phyloP scores from a whole-genome alignment of 92 coral and sea anemone genomes.

The Parazoanthus atlanticus region DNA sequence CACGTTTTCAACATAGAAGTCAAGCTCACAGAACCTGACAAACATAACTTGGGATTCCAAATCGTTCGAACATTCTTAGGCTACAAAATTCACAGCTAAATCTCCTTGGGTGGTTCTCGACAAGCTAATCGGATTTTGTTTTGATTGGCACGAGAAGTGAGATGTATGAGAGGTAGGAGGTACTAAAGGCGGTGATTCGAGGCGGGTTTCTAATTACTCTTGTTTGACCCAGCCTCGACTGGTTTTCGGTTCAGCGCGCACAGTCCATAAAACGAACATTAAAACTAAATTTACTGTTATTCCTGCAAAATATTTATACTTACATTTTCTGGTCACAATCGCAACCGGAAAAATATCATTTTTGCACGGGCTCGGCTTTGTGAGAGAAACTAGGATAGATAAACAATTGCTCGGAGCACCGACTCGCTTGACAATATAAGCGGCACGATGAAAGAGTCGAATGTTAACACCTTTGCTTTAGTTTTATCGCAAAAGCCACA shows the following conservation, averaged over 20 bases:
- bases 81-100: conserved; percentile 37
- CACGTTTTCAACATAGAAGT: too few relatives aligned
- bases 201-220: conserved; percentile 98
- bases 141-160: conserved; percentile 74
- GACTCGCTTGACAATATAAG: conserved; percentile 62
- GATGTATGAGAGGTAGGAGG: conserved; percentile 67
- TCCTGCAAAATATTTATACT: conserved; percentile 61
- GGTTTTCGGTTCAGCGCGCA: conserved; percentile 53
- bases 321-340: conserved; percentile 51
- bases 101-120: conserved; percentile 45
- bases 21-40: too few relatives aligned
- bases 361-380: conserved; percentile 55
- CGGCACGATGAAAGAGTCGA: conserved; percentile 94
- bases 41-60: too few relatives aligned
- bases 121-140: conserved; percentile 53
- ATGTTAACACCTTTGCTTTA: conserved; percentile 89
- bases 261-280: conserved; percentile 74
- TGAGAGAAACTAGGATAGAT: conserved; percentile 57
- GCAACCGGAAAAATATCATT: conserved; percentile 73
- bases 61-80: too few relatives aligned
- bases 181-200: conserved; percentile 83
- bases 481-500: conserved; percentile 82
- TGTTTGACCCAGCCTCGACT: conserved; percentile 77
- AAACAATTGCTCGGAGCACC: conserved; percentile 73
- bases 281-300: conserved; percentile 70